Base-by-base conservation (phyloP, 2,888 invertebrate genomes). In the Latheticus oryzae region DNA sequence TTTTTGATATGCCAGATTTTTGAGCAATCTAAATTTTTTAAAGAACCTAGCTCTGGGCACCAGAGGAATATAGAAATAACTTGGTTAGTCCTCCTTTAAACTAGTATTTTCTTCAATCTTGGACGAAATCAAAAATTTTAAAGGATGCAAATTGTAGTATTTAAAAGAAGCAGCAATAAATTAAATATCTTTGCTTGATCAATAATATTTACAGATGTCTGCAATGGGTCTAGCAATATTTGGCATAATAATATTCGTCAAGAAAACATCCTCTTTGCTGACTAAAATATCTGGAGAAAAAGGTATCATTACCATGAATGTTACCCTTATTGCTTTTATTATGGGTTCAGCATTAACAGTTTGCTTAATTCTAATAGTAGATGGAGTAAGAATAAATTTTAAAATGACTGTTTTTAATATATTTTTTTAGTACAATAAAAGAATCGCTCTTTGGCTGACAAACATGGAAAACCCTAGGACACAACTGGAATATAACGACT, bases 401-500 rank as follows among this genome's bases (percentile, higher is more conserved):
- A 5, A 3, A 17, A 38, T 5, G 3, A 21, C 12, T 28, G 4
- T 19, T 28, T 15, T 2, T 21, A 15, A 17, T 33, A 17, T 16
- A 11, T 11, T 23, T 8, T 42, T 28, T 4, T 13, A 50, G 77
- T 40, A 72, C 11, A 78, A 76, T 59, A 59, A 60, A 21, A 63
- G 58, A 38, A 40, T 78, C 2, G 72, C 77, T 1, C 53, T 73
- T 28, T 59, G 58, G 58, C 51, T 79, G 52, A 78, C 77, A 2
- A 62, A 72, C 16, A 60, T 72, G 42, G 79, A 80, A 64, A 77
- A 77, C 62, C 78, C 77, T 37, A 70, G 75, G 53, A 78, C 78
- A 0, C 71, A 75, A 56, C 51, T 64, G 2, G 71, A 74, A 26
- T 77, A 72, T 58, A 73, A 76, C 30, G 71, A 75, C 51, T 72